These are phyloP conservation scores for Myotis vivesi DNA, from an alignment of 2,797 vertebrate species.

Conservation along the genomic window DNA sequence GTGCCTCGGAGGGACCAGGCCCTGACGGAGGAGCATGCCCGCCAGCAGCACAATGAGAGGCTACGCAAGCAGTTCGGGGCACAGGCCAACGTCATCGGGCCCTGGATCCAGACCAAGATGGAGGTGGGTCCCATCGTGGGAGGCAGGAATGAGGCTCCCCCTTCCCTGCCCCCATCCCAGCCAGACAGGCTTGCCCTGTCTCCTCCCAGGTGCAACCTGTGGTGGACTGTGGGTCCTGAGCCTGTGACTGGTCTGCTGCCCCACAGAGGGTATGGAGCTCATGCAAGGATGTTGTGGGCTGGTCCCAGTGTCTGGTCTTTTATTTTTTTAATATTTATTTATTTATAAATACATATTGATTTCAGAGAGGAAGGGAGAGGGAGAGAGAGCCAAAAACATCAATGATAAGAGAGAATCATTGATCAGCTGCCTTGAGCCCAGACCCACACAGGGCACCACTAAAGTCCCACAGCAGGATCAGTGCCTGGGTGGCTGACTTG, in stretches of 20 bases:
- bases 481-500: not conserved
- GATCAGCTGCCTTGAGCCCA: not conserved
- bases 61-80: slow-evolving; percentile 96
- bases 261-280: not conserved
- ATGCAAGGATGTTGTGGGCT: not conserved
- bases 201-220: not conserved
- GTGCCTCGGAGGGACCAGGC: slow-evolving; percentile 97
- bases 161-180: not conserved
- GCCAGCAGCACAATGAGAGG: slow-evolving; percentile 97
- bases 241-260: not conserved
- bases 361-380: no score
- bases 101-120: slow-evolving; percentile 99
- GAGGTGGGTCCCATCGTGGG: slow-evolving; percentile 85
- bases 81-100: slow-evolving; percentile 97
- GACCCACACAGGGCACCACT: not conserved
- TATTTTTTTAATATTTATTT: no score
- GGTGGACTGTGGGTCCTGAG: not conserved
- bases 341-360: no score
- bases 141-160: not conserved
- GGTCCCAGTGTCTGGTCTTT: not conserved
- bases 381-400: no score
- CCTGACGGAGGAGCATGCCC: slow-evolving; percentile 95
- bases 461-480: not conserved
- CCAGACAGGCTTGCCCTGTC: not conserved
- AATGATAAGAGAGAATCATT: no score